Conservation (phyloP, 2,797 vertebrate genomes). For the Sebastes vulpes region DNA sequence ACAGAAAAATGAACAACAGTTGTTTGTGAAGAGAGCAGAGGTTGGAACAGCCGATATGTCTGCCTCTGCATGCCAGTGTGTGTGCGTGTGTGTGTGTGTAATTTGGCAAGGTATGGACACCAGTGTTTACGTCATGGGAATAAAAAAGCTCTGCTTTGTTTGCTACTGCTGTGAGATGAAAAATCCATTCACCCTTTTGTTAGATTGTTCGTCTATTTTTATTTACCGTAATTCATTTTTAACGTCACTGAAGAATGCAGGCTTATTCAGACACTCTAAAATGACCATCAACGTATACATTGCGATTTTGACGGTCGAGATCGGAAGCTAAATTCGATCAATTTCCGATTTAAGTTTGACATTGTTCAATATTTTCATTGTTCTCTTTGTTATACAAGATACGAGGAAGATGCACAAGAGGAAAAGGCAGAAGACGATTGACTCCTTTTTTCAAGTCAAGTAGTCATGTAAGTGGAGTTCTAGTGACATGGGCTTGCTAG, state of each 20-base stretch:
- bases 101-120: neutral
- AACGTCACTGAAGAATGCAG: neutral
- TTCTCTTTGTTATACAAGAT: too few species aligned
- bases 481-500: too few species aligned
- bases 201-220: neutral
- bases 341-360: too few species aligned
- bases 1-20: constrained; percentile 16
- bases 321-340: too few species aligned
- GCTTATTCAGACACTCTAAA: neutral
- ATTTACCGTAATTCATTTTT: neutral
- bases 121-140: constrained; percentile 9
- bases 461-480: too few species aligned
- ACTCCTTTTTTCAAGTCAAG: too few species aligned
- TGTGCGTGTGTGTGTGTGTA: neutral
- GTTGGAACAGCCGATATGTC: constrained; percentile 1
- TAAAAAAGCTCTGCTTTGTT: neutral
- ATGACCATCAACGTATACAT: neutral
- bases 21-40: constrained; percentile 19
- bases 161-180: neutral
- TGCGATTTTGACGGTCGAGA: too few species aligned
- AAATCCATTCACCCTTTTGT: neutral
- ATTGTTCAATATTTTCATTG: too few species aligned
- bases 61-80: neutral
- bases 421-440: too few species aligned
- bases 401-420: too few species aligned